These are phyloP conservation scores for Rhipidura dahli DNA, from an alignment of 2,113 vertebrate genomes.

Conservation along the genomic window DNA sequence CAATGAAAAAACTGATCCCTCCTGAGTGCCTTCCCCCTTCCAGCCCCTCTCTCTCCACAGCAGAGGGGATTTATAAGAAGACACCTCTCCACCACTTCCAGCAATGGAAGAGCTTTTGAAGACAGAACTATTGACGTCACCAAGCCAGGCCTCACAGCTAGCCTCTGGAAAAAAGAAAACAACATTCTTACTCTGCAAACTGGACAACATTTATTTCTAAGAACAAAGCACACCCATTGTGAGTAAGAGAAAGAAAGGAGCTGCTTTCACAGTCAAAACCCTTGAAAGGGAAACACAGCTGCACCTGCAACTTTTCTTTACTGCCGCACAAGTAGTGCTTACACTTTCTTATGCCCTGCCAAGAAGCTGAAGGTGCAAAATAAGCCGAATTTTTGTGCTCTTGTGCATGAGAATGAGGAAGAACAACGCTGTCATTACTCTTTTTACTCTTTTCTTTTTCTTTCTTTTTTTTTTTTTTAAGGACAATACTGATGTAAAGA, in stretches of 20 bases:
- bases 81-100: neutral
- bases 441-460: too few relatives aligned
- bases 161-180: neutral
- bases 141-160: slow-evolving; percentile 7
- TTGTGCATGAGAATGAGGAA: neutral
- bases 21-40: neutral
- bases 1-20: neutral
- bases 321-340: neutral
- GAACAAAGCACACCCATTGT: slow-evolving; percentile 28
- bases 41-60: neutral
- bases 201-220: slow-evolving; percentile 45
- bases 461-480: too few relatives aligned
- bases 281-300: slow-evolving; percentile 44
- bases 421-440: neutral
- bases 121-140: neutral
- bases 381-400: neutral
- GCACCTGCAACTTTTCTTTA: slow-evolving; percentile 19
- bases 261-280: neutral
- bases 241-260: neutral
- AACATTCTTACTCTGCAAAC: slow-evolving; percentile 28
- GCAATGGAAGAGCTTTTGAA: neutral
- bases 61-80: neutral
- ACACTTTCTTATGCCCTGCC: neutral
- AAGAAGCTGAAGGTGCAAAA: neutral
- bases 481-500: neutral